Base-by-base conservation (phyloP, 2,797 vertebrate species). In the Enteromius radiatus region DNA sequence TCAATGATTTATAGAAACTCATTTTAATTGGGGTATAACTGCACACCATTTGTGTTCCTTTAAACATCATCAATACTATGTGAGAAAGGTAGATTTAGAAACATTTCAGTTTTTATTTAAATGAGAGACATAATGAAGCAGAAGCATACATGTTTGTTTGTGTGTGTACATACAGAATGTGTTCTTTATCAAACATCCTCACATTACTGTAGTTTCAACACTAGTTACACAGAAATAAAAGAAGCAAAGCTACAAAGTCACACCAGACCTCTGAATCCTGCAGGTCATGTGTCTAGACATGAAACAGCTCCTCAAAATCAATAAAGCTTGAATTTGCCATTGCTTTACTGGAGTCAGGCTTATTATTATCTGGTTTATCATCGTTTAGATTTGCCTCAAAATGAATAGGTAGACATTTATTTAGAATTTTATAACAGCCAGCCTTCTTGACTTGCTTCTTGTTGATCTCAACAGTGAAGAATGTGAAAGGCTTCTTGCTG, bases 401-500 rank as follows among this genome's bases (percentile, higher is more conserved):
- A 81, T 86, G 85, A 64, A 81, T 38, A 4, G 85, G 85, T n/a
- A 0, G 33, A 10, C 85, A 86, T 31, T n/a, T 5, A 0, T 47
- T 71, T 47, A 11, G 0, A 3, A 86, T 15, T 19, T 52, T 11
- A n/a, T 59, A 31, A 81, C 85, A 86, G 10, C 31, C 78, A 47
- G 80, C 83, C 0, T 14, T 7, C 3, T 23, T 33, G 23, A 79
- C 33, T 12, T 31, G 6, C 31, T 19, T 80, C 17, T 33, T 38
- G 1, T 56, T 31, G 52, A 86, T 36, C 3, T 5, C 0, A 15
- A 45, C 70, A 3, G 81, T 86, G 11, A 33, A 63, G 47, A 83
- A 86, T 0, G 0, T 52, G 36, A 86, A 38, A 28, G 6, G 6
- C 6, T 80, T 26, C 14, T 76, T 79, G n/a, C n/a, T n/a, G n/a